These are phyloP conservation scores for Odontomachus brunneus DNA, from an alignment of 1,140 invertebrate genomes.

Conservation along the genomic window DNA sequence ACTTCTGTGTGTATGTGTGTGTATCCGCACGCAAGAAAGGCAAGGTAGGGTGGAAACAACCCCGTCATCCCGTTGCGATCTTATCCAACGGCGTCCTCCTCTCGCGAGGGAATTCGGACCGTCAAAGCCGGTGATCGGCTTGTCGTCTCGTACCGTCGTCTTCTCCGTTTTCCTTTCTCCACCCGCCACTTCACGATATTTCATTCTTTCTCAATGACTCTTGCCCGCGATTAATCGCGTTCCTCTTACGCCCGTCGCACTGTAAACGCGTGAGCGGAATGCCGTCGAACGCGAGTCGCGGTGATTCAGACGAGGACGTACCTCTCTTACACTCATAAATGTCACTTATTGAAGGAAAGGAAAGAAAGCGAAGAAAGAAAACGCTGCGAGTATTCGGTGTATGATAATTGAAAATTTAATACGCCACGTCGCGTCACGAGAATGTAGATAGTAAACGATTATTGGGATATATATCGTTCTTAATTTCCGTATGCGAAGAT, in stretches of 20 bases:
- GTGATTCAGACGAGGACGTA: neutral
- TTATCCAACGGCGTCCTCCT: constrained; percentile 65
- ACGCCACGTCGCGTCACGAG: neutral
- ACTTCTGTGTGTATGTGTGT: constrained; percentile 17
- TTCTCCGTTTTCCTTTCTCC: constrained; percentile 1
- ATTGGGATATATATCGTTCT: constrained; percentile 12
- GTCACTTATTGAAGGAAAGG: constrained; percentile 15
- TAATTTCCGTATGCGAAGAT: constrained; percentile 33
- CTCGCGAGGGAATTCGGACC: constrained; percentile 56
- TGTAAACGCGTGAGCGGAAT: constrained; percentile 49
- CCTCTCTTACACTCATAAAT: constrained; percentile 32
- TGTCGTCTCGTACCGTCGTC: constrained; percentile 37
- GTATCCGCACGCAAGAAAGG: neutral
- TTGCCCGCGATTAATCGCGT: constrained; percentile 38
- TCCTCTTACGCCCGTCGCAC: constrained; percentile 8
- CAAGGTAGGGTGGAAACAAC: constrained; percentile 44
- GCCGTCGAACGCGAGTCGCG: neutral
- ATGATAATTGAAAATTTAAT: constrained; percentile 49
- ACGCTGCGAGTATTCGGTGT: constrained; percentile 30
- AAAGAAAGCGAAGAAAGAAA: neutral
- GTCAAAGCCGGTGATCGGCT: constrained; percentile 67
- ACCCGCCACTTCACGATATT: neutral
- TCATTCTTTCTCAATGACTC: constrained; percentile 33
- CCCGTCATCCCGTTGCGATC: constrained; percentile 46
- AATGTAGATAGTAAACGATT: constrained; percentile 46